Conservation (phyloP, 2,888 invertebrate species). For the Tineola bisselliella region DNA sequence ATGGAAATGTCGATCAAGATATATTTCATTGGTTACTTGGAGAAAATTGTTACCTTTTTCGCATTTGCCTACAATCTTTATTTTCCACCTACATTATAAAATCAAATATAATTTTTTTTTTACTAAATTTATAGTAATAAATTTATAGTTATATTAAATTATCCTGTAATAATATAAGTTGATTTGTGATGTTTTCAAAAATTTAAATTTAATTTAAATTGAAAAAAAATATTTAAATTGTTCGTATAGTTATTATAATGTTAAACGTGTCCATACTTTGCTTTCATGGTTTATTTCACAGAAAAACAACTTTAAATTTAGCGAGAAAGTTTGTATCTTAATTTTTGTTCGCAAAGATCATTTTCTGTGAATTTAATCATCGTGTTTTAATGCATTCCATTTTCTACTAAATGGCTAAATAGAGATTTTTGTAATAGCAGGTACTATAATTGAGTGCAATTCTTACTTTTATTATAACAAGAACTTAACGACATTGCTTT, state of each 20-base stretch:
- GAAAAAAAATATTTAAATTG: too few relatives aligned
- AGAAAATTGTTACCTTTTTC: neutral
- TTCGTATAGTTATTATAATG: too few relatives aligned
- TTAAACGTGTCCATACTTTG: conserved; percentile 3
- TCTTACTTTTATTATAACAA: neutral
- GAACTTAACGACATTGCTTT: neutral
- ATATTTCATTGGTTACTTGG: neutral
- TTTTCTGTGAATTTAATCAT: conserved; percentile 6
- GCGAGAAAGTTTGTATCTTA: conserved; percentile 9
- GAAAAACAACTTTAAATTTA: conserved; percentile 3
- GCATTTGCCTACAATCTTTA: neutral
- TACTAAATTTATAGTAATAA: neutral
- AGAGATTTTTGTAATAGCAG: neutral
- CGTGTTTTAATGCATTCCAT: neutral
- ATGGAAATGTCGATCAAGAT: conserved; percentile 23
- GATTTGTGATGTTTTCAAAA: neutral
- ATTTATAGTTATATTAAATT: neutral
- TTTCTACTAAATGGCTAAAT: neutral
- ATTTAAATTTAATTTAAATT: neutral
- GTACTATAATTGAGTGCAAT: neutral
- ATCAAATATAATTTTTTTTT: neutral
- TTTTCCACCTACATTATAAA: neutral
- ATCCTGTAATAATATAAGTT: neutral
- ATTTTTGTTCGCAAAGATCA: neutral
- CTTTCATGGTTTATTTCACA: neutral